These are phyloP conservation scores for Orientallactaga sibirica DNA, from an alignment of 2,797 vertebrate species.

Conservation along the genomic window DNA sequence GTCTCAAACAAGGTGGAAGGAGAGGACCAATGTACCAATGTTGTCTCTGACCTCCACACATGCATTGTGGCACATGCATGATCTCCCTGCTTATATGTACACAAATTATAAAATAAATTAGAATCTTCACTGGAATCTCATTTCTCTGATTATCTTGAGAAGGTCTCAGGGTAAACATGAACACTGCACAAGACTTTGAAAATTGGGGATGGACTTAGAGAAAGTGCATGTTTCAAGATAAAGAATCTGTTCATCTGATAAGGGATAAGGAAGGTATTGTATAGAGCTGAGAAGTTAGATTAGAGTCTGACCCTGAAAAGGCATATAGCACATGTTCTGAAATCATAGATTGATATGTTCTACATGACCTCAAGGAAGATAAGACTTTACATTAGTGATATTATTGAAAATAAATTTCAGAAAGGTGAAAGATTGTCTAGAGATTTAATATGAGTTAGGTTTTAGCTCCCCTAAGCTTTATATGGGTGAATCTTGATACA, in stretches of 20 bases:
- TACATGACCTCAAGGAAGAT: neutral
- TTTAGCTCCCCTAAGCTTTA: neutral
- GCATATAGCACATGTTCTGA: neutral
- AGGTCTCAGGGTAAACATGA: neutral
- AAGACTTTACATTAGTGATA: neutral
- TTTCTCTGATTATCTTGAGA: neutral
- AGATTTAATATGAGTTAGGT: neutral
- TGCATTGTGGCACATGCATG: too few species aligned
- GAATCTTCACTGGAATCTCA: neutral
- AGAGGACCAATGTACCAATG: too few species aligned
- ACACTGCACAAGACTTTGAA: constrained; percentile 8
- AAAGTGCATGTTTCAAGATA: constrained; percentile 15
- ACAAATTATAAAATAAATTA: too few species aligned
- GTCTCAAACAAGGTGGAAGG: too few species aligned
- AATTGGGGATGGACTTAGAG: neutral
- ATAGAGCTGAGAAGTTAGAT: neutral
- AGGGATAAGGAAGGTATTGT: neutral
- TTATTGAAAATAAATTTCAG: neutral
- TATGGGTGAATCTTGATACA: neutral
- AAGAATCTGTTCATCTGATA: neutral
- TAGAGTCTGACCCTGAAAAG: neutral
- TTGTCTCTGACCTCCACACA: too few species aligned
- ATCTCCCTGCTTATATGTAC: too few species aligned
- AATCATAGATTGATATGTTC: neutral
- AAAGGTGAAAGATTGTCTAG: neutral